A percentile compares a stretch with the other conserved stretches of the same genome.
phyloP scores from a whole-genome alignment of 2,113 vertebrate species.

The Gambusia affinis region DNA sequence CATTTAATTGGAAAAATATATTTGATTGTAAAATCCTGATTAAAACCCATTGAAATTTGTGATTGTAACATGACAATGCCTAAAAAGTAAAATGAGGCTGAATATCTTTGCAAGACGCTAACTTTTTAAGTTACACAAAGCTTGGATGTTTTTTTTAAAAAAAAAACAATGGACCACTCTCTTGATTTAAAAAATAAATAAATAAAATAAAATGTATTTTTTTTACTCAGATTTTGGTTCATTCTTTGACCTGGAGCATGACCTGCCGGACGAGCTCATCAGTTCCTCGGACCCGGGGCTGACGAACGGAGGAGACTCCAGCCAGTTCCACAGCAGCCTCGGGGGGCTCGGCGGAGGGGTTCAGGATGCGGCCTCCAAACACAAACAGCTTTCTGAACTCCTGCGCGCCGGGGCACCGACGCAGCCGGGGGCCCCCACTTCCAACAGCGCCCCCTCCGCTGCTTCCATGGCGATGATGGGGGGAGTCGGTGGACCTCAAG shows the following conservation, averaged over 20 bases:
- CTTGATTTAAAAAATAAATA: neutral
- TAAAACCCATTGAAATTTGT: neutral
- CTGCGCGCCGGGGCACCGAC: conserved; percentile 84
- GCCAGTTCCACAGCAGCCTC: conserved; percentile 89
- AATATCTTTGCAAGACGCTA: neutral
- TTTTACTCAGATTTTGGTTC: conserved; percentile 90
- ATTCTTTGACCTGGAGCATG: conserved; percentile 95
- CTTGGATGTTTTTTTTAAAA: neutral
- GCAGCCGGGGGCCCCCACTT: conserved; percentile 77
- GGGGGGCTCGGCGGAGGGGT: conserved; percentile 78
- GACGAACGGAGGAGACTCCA: conserved; percentile 90
- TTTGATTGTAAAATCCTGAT: neutral
- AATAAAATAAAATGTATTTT: too few relatives aligned
- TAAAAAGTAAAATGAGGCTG: neutral
- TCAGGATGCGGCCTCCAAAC: conserved; percentile 96
- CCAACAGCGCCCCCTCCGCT: conserved; percentile 73
- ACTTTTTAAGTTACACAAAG: neutral
- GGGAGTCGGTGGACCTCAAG: conserved; percentile 68
- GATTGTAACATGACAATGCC: neutral
- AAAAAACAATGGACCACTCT: neutral
- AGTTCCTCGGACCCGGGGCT: conserved; percentile 91
- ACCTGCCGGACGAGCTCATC: conserved; percentile 98
- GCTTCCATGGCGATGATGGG: conserved; percentile 76
- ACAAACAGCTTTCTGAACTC: conserved; percentile 97
- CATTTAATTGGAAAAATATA: too few relatives aligned